A percentile compares a stretch with the other conserved stretches of the same genome.
These are phyloP conservation scores for Argyresthia albistria DNA, from an alignment of 2,888 invertebrate species.

Conservation along the genomic window DNA sequence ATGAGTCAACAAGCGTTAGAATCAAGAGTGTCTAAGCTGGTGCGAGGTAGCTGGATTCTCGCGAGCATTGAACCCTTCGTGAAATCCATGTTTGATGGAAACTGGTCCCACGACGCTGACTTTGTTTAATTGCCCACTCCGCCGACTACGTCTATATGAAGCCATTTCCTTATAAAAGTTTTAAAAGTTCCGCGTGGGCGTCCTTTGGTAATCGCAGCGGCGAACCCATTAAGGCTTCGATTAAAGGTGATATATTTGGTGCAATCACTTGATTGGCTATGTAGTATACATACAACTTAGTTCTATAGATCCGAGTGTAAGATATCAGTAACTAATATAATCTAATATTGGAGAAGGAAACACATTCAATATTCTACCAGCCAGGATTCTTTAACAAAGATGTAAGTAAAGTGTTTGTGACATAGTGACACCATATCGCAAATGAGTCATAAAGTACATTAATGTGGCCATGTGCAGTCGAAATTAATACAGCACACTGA, in stretches of 20 bases:
- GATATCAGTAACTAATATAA: no score
- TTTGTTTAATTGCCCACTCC: conserved; percentile 24
- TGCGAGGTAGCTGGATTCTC: conserved; percentile 10
- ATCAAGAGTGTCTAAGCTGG: background rate
- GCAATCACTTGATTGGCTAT: no score
- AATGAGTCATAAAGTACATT: background rate
- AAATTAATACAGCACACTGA: background rate
- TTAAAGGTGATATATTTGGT: no score
- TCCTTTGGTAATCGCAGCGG: no score
- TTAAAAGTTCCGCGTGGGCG: no score
- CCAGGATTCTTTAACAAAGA: no score
- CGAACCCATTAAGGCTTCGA: no score
- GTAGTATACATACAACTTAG: no score
- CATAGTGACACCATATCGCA: background rate
- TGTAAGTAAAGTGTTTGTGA: no score
- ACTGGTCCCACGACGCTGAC: conserved; percentile 28
- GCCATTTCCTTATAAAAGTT: background rate
- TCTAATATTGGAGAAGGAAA: no score
- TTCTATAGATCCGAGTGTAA: no score
- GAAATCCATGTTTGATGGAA: conserved; percentile 40
- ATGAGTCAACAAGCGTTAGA: background rate
- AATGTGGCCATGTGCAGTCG: background rate
- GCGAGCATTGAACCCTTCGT: conserved; percentile 49
- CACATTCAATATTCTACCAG: no score
- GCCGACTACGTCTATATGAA: background rate